Percentiles rank a stretch among this genome's conserved stretches.
Evolutionary conservation across 2,113 vertebrate genomes (phyloP).

Genomic region (Stigmatopora argus): DNA sequence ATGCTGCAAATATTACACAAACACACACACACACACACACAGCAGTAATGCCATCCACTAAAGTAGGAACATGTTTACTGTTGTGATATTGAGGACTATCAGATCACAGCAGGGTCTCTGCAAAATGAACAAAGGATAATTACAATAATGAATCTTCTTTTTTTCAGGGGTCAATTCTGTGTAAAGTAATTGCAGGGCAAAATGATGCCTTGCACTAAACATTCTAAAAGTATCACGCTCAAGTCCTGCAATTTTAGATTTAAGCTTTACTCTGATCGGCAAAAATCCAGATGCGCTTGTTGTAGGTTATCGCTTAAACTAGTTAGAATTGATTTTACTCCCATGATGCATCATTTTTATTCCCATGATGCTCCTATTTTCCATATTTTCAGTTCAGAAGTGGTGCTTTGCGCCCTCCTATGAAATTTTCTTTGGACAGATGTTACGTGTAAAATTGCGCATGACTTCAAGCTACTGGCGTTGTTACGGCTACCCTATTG

Average conservation of each 20-base stretch:
- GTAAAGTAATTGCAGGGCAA: constrained; percentile 54
- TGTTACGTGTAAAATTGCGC: too few relatives aligned
- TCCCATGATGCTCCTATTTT: neutral
- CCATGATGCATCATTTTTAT: constrained; percentile 2
- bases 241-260: constrained; percentile 45
- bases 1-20: constrained; percentile 26
- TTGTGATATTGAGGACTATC: constrained; percentile 15
- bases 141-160: constrained; percentile 31
- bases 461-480: too few relatives aligned
- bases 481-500: too few relatives aligned
- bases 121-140: constrained; percentile 28
- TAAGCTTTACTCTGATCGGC: constrained; percentile 29
- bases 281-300: constrained; percentile 45
- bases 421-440: neutral
- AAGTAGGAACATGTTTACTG: constrained; percentile 32
- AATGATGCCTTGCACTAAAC: constrained; percentile 31
- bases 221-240: constrained; percentile 45
- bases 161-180: constrained; percentile 16
- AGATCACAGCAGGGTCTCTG: constrained; percentile 28
- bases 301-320: constrained; percentile 12
- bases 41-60: constrained; percentile 10
- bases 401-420: constrained; percentile 7
- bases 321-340: constrained; percentile 5
- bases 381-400: neutral
- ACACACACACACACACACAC: constrained; percentile 6